Evolutionary conservation across 1,140 invertebrate species (phyloP).

Genomic region (Pectinophora gossypiella): DNA sequence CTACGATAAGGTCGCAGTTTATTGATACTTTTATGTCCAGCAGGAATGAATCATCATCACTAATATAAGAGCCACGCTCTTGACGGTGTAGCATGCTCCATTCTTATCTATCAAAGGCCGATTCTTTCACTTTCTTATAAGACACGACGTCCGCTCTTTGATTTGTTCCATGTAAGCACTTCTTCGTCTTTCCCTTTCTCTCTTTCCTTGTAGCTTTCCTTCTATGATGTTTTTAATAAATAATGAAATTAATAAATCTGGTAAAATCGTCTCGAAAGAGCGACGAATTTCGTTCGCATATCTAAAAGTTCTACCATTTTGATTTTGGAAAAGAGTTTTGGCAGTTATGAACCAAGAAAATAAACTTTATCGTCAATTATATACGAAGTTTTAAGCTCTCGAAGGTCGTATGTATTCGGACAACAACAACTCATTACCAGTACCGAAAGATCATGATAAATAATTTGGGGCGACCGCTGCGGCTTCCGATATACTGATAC

Average conservation of each 20-base stretch:
- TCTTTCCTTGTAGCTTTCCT: no score
- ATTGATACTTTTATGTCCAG: neutral
- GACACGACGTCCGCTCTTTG: no score
- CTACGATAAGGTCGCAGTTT: neutral
- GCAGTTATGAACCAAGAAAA: neutral
- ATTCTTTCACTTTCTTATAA: no score
- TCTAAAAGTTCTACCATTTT: neutral
- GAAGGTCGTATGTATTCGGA: neutral
- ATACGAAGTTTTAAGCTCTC: neutral
- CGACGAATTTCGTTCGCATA: neutral
- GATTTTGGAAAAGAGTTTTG: neutral
- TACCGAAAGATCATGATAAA: constrained; percentile 25
- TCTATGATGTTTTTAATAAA: no score
- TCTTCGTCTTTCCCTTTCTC: no score
- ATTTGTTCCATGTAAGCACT: no score
- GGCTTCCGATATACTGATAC: neutral
- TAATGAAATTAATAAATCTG: neutral
- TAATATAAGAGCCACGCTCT: no score
- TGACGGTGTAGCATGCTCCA: no score
- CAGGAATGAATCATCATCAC: neutral
- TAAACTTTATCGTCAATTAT: no score
- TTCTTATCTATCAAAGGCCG: no score
- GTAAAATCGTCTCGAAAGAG: neutral
- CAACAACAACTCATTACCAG: constrained; percentile 26
- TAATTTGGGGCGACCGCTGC: constrained; percentile 28